phyloP scores from a whole-genome alignment of 2,888 invertebrate genomes.

The Meteorus cinctellus region DNA sequence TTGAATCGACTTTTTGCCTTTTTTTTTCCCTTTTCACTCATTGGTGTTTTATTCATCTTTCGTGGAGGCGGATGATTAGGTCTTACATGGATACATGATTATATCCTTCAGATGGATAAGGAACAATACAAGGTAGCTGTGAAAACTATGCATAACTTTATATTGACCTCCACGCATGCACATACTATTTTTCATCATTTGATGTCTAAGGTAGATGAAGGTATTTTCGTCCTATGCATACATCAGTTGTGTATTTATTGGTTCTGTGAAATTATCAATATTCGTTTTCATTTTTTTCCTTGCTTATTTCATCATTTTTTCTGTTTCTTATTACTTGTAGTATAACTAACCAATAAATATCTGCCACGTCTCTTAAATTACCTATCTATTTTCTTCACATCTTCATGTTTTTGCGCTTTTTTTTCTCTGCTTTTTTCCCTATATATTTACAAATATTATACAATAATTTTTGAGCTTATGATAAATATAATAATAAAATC shows the following conservation, averaged over 20 bases:
- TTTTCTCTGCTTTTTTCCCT: slow-evolving; percentile 24
- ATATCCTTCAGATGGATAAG: slow-evolving; percentile 60
- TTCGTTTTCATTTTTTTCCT: slow-evolving; percentile 16
- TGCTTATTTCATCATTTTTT: too few species aligned
- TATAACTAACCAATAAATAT: slow-evolving; percentile 72
- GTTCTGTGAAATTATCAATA: slow-evolving; percentile 67
- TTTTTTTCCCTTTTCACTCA: not conserved
- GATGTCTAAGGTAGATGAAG: slow-evolving; percentile 43
- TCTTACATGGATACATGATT: slow-evolving; percentile 62
- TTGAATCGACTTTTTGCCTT: slow-evolving; percentile 56
- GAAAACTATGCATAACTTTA: slow-evolving; percentile 35
- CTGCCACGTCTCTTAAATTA: slow-evolving; percentile 78
- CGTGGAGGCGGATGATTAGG: slow-evolving; percentile 58
- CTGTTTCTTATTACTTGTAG: too few species aligned
- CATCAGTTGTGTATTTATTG: slow-evolving; percentile 59
- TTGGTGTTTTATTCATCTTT: slow-evolving; percentile 26
- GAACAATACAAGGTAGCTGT: slow-evolving; percentile 46
- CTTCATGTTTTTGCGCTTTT: slow-evolving; percentile 49
- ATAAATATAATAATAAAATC: slow-evolving; percentile 64
- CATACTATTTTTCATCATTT: slow-evolving; percentile 42
- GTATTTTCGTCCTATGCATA: slow-evolving; percentile 41
- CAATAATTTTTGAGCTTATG: slow-evolving; percentile 56
- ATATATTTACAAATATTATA: slow-evolving; percentile 48
- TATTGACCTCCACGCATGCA: slow-evolving; percentile 53
- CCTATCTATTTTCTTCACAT: slow-evolving; percentile 80